Evolutionary conservation across 1,140 invertebrate genomes (phyloP), one percentile per base, ranked within the genome.

Genomic region (Drosophila quadrilineata): DNA sequence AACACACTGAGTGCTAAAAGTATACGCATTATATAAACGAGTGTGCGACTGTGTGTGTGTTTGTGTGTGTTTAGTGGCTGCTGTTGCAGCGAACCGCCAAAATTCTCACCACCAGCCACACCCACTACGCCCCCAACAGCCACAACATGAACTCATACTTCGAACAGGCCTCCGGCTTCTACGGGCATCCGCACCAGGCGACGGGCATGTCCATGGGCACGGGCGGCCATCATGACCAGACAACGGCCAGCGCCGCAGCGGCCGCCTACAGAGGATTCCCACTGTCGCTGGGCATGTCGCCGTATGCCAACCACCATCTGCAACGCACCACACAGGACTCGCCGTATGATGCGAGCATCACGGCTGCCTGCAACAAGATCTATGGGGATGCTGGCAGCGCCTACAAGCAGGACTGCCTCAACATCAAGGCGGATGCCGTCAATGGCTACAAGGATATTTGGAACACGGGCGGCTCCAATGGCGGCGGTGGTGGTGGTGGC

Each of bases 141-240:
- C 35, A 45, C 64, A 62, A 67, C 31, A 98, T 97, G 96, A 97
- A 97, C 94, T 97, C 96, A 87, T 98, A 97, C 91, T 98, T 97
- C 90, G 96, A 97, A 91, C 96, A 97, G 92, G 87, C 87, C 76
- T 94, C 94, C 90, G 96, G 96, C 90, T 97, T 97, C 92, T 97
- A 97, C 91, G 96, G 96, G 58, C 93, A 95, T 75, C 96, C 96
- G 90, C 95, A 95, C 75, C 95, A 96, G 88, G 92, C 93, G 64
- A 91, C 92, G 40, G 90, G 91, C 49, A 90, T 90, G 89, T 43
- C 86, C 19, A 90, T 91, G 71, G 92, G 93, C 35, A 92, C 93
- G 10, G 93, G 93, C 29, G 92, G 93, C 5, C 93, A 93, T 68
- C 94, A 95, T 76, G 91, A 94, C 90, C 92, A 93, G 70, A 85